phyloP scores from a whole-genome alignment of 2,113 vertebrate genomes.

The Lepus timidus region DNA sequence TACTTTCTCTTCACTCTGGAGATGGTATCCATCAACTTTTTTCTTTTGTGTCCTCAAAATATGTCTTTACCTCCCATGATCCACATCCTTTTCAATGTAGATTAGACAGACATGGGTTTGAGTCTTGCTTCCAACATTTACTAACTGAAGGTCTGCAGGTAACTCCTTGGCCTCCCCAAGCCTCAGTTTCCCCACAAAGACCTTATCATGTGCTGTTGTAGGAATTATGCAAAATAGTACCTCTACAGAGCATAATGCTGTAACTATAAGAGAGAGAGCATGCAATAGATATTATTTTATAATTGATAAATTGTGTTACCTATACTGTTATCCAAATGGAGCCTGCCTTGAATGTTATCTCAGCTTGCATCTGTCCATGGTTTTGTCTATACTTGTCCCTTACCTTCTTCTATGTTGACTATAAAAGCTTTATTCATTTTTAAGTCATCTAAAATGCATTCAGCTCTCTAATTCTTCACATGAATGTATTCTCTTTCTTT shows the following conservation, averaged over 20 bases:
- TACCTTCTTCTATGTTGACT: conserved; percentile 10
- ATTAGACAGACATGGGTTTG: background rate
- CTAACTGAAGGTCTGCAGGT: background rate
- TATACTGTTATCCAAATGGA: background rate
- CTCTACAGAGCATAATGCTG: background rate
- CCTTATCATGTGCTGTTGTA: background rate
- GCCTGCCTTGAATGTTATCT: background rate
- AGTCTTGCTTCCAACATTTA: background rate
- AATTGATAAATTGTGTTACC: background rate
- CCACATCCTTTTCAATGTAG: background rate
- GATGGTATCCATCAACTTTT: background rate
- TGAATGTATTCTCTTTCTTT: background rate
- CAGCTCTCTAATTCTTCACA: background rate
- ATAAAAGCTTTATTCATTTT: conserved; percentile 34
- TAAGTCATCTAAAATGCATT: background rate
- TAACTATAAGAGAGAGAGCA: background rate
- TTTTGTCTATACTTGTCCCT: background rate
- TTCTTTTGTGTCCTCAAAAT: conserved; percentile 28
- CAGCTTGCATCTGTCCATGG: background rate
- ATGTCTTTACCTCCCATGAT: background rate
- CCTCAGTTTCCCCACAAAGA: background rate
- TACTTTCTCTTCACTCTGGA: background rate
- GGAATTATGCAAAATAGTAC: background rate
- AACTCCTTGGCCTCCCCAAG: background rate
- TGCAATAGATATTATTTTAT: background rate